Base-by-base conservation (phyloP, 2,797 vertebrate genomes). In the Neomorphus geoffroyi region DNA sequence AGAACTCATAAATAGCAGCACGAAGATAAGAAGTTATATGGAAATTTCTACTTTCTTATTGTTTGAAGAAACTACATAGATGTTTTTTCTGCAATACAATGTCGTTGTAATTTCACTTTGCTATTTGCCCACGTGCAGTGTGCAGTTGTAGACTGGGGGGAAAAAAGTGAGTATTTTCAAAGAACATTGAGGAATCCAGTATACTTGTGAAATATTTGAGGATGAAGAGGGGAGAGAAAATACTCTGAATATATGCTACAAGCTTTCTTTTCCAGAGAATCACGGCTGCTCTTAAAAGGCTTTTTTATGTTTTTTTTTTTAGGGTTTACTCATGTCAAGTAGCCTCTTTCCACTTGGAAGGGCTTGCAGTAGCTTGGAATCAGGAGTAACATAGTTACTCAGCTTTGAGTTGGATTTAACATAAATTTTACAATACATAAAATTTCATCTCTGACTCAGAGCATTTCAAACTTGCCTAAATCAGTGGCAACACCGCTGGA, bases 131-230 rank as follows among this genome's bases (percentile, higher is more conserved):
- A 26, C 18, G n/a, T 32, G 50, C 48, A 56, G 35, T 21, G 37
- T 67, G 7, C 2, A 2, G 16, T 11, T 65, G 24, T 1, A 70
- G 56, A 70, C 1, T 14, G 26, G 14, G 30, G n/a, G 33, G 1
- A 6, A n/a, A 39, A 58, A 51, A 41, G 17, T 11, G 26, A 56
- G 0, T 16, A 22, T 72, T 81, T 84, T 24, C 50, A 64, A 10
- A 84, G n/a, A 85, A 14, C 16, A n/a, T 18, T 10, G 9, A 62
- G 60, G n/a, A 64, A 67, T 28, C 19, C 6, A 41, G 46, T 27
- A 37, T 48, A 50, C 35, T 75, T 19, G 19, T 8, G 43, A 79
- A 45, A 45, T 45, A 45, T 45, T 6, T 50, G 5, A 18, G 19
- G 4, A 5, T 8, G 2, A 5, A 3, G 48, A 11, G 15, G 23